A percentile compares a stretch with the other conserved stretches of the same genome.
Conservation (phyloP, 2,797 vertebrate genomes). For the Sciurus vulgaris region DNA sequence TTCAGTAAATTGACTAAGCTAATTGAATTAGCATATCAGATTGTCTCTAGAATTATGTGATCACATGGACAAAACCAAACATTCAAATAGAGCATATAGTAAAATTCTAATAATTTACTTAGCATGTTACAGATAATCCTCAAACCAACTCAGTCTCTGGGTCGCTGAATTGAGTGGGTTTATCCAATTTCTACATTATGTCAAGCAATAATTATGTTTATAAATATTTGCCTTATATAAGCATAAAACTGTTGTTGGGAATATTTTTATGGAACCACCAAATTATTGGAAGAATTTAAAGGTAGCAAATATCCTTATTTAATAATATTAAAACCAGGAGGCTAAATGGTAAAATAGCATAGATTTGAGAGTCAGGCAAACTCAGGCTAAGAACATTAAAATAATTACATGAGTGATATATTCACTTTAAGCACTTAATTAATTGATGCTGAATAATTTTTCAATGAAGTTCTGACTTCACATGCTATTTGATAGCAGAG, state of each 20-base stretch:
- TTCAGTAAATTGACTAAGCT: neutral
- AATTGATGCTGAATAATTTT: conserved; percentile 19
- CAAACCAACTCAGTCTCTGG: neutral
- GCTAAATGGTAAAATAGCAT: neutral
- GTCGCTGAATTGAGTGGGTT: neutral
- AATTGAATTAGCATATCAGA: neutral
- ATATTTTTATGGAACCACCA: neutral
- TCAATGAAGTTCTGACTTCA: neutral
- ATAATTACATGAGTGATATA: neutral
- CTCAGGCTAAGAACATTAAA: neutral
- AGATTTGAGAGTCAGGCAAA: neutral
- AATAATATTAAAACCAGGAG: neutral
- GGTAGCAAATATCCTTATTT: too few species aligned
- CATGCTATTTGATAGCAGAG: neutral
- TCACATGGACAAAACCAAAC: neutral
- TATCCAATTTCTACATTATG: neutral
- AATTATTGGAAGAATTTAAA: conserved; percentile 30
- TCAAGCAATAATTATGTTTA: conserved; percentile 12
- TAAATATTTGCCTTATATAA: conserved; percentile 7
- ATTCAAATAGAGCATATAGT: neutral
- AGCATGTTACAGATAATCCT: neutral
- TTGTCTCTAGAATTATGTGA: neutral
- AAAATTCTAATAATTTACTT: conserved; percentile 36
- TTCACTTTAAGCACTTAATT: neutral
- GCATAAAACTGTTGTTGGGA: neutral